A percentile compares a stretch with the other conserved stretches of the same genome.
phyloP scores from a whole-genome alignment of 2,113 vertebrate genomes.

The zebrafish (Danio rerio) region DNA sequence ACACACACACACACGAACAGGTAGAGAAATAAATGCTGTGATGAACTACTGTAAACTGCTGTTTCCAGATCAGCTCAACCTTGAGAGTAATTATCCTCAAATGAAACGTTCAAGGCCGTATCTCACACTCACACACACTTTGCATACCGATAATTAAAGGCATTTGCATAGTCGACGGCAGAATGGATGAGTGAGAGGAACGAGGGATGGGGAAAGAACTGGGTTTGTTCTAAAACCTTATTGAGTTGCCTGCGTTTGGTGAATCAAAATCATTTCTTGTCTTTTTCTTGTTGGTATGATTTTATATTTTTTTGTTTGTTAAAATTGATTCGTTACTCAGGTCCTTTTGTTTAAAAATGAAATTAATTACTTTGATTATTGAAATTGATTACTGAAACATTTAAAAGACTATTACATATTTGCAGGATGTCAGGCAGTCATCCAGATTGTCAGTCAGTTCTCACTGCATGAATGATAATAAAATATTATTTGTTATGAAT shows the following conservation, averaged over 20 bases:
- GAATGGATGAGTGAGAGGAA: neutral
- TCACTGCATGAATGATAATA: too few species aligned
- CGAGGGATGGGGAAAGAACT: neutral
- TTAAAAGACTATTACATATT: too few species aligned
- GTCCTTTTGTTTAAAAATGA: too few species aligned
- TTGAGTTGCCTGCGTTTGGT: neutral
- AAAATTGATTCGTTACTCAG: too few species aligned
- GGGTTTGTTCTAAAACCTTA: neutral
- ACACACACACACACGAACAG: neutral
- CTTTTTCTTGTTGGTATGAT: too few species aligned
- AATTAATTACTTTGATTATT: too few species aligned
- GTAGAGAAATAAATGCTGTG: neutral
- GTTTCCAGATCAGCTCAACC: constrained; percentile 33
- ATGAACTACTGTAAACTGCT: constrained; percentile 26
- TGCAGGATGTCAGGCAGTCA: too few species aligned
- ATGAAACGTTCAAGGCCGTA: constrained; percentile 30
- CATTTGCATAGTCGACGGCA: constrained; percentile 35
- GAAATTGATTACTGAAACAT: too few species aligned
- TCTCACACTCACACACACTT: constrained; percentile 13
- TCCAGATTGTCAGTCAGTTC: too few species aligned
- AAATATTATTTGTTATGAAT: too few species aligned
- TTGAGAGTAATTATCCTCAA: constrained; percentile 39
- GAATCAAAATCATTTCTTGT: too few species aligned
- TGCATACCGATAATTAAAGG: constrained; percentile 31
- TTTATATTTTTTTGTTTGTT: too few species aligned